phyloP scores from a whole-genome alignment of 2,113 vertebrate species.

The Sorex araneus region DNA sequence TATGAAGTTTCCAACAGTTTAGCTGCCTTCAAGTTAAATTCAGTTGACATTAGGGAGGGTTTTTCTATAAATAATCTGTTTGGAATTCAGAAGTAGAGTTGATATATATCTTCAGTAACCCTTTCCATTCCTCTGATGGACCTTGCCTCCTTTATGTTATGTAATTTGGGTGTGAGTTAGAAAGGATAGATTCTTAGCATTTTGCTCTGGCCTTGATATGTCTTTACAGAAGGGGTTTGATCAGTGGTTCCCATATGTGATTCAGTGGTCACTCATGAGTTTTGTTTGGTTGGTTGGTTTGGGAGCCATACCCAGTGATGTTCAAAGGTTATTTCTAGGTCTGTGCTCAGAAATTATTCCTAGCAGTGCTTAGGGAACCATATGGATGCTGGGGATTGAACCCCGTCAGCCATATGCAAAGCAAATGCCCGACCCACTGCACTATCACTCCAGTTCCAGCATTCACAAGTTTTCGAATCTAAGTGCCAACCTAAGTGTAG shows the following conservation, averaged over 20 bases:
- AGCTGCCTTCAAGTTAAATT: constrained; percentile 44
- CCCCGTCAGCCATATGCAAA: too few relatives aligned
- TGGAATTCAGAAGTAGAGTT: constrained; percentile 28
- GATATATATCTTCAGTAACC: neutral
- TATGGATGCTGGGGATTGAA: too few relatives aligned
- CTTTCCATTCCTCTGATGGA: constrained; percentile 22
- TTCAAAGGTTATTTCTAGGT: too few relatives aligned
- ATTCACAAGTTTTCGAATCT: constrained; percentile 12
- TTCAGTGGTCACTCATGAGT: constrained; percentile 15
- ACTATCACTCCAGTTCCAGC: too few relatives aligned
- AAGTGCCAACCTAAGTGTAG: constrained; percentile 26
- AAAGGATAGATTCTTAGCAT: constrained; percentile 18
- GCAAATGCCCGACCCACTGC: too few relatives aligned
- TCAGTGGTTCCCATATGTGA: neutral
- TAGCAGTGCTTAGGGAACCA: too few relatives aligned
- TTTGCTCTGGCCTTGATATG: constrained; percentile 42
- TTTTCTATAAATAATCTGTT: neutral
- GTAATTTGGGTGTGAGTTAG: constrained; percentile 43
- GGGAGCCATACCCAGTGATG: too few relatives aligned
- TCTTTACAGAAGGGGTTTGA: constrained; percentile 13
- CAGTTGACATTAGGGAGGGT: constrained; percentile 8
- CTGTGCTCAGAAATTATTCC: too few relatives aligned
- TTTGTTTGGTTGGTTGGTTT: too few relatives aligned
- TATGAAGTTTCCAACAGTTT: constrained; percentile 25
- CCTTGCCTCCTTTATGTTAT: neutral